These are phyloP conservation scores for Erinaceus europaeus DNA, from an alignment of 2,113 vertebrate species.

Conservation along the genomic window DNA sequence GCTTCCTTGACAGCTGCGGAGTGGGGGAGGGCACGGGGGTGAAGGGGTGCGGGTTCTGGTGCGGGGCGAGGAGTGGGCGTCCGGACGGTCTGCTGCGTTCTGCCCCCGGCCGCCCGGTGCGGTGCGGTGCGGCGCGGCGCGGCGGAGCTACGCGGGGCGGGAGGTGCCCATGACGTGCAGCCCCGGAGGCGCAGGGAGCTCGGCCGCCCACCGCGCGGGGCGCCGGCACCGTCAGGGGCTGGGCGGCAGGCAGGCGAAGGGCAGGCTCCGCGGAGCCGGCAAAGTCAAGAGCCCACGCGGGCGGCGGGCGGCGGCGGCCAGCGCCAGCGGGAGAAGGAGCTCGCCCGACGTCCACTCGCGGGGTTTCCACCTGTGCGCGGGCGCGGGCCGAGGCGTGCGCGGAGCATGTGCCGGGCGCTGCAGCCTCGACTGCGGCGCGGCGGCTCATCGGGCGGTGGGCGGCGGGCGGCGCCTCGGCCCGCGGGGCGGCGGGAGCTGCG, in stretches of 20 bases:
- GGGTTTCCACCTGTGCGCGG: slow-evolving; percentile 66
- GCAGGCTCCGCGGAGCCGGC: slow-evolving; percentile 35
- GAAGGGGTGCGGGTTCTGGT: background rate
- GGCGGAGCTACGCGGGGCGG: slow-evolving; percentile 9
- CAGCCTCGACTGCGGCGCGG: slow-evolving; percentile 68
- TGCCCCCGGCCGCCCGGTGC: background rate
- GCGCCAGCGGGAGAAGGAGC: background rate
- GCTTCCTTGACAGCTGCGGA: slow-evolving; percentile 35
- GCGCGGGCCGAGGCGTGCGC: slow-evolving; percentile 41
- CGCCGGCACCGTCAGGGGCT: background rate
- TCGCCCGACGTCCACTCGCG: slow-evolving; percentile 26
- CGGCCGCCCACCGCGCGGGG: slow-evolving; percentile 34
- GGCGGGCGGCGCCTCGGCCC: slow-evolving; percentile 68
- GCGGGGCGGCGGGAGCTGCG: slow-evolving; percentile 62
- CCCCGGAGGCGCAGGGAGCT: slow-evolving; percentile 47
- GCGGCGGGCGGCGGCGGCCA: background rate
- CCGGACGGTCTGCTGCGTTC: background rate
- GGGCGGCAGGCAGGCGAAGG: slow-evolving; percentile 32
- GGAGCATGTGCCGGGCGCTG: slow-evolving; percentile 44
- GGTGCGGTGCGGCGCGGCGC: no score
- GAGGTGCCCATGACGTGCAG: slow-evolving; percentile 33
- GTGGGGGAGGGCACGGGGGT: slow-evolving; percentile 42
- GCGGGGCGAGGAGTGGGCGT: slow-evolving; percentile 16
- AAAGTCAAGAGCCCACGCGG: slow-evolving; percentile 21
- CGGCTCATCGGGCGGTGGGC: slow-evolving; percentile 64